Evolutionary conservation across 2,888 invertebrate genomes (phyloP), one percentile per base, ranked within the genome.

Genomic region (Myopa testacea): DNA sequence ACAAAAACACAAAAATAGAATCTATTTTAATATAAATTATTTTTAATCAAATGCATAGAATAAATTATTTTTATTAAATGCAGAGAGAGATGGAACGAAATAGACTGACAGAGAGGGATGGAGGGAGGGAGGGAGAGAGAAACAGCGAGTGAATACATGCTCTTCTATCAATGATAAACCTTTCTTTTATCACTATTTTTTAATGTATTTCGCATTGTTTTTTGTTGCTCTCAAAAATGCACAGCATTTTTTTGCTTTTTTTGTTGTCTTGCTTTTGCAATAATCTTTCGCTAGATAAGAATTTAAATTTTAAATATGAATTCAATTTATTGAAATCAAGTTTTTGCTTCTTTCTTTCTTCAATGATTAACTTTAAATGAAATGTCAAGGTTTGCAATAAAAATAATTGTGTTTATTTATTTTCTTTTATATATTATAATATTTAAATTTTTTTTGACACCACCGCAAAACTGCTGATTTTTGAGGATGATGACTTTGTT

Each of bases 361-460:
- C 45, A 45, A 10, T 10, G 45, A 55, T 55, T 26, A 70, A 55
- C 10, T 26, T 26, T 26, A 19, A 69, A 50, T 55, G n/a, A 55
- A 70, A 58, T 19, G 70, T 70, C 58, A 58, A 70, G 70, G 70
- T 70, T 37, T 14, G 70, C 58, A 70, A 67, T 67, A n/a, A 70
- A 70, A 69, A 26, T 69, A 50, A 69, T 10, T 45, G 14, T 69
- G 26, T 26, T 26, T 26, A 26, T 26, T 26, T 26, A 26, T 26
- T 26, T 26, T 26, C 26, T 26, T 26, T 26, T 26, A 26, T 26
- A 26, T 26, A 26, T 26, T 26, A 26, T 26, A 26, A 26, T 26
- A 26, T 26, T n/a, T n/a, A n/a, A 26, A 26, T 10, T 34, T 67
- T 65, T 67, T 67, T 70, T 37, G 26, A 26, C 40, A 19, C 52